phyloP scores from a whole-genome alignment of 2,797 vertebrate species.

The Vultur gryphus region DNA sequence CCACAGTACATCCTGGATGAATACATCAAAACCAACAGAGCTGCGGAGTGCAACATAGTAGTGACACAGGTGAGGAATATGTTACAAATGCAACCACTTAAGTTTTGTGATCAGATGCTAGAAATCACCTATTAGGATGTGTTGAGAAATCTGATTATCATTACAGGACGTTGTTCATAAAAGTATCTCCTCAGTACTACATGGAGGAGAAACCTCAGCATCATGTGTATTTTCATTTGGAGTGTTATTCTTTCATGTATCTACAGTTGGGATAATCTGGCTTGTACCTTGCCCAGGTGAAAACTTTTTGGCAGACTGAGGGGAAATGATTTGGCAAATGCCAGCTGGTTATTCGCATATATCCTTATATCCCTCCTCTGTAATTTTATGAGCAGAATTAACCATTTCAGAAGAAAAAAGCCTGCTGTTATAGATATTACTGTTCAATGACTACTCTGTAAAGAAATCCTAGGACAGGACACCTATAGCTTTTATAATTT shows the following conservation, averaged over 20 bases:
- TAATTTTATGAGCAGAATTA: background rate
- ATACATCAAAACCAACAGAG: slow-evolving; percentile 76
- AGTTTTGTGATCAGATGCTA: fast-evolving
- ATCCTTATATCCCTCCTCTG: background rate
- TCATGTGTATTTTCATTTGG: background rate
- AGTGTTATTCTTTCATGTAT: background rate
- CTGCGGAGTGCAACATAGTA: slow-evolving; percentile 91
- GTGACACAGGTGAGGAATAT: slow-evolving; percentile 88
- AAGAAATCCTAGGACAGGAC: background rate
- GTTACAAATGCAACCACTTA: background rate
- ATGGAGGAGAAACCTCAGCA: background rate
- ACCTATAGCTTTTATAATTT: background rate
- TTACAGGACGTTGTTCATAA: background rate
- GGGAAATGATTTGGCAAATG: background rate
- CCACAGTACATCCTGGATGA: slow-evolving; percentile 95
- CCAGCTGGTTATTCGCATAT: background rate
- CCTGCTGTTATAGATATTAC: background rate
- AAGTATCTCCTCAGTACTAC: background rate
- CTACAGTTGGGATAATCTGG: background rate
- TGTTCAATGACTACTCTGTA: background rate
- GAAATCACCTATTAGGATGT: background rate
- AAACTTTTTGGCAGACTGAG: background rate
- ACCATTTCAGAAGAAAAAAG: background rate
- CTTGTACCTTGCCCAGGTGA: background rate
- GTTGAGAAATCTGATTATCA: background rate